phyloP scores from a whole-genome alignment of 2,888 invertebrate genomes.

The Isoperla grammatica region DNA sequence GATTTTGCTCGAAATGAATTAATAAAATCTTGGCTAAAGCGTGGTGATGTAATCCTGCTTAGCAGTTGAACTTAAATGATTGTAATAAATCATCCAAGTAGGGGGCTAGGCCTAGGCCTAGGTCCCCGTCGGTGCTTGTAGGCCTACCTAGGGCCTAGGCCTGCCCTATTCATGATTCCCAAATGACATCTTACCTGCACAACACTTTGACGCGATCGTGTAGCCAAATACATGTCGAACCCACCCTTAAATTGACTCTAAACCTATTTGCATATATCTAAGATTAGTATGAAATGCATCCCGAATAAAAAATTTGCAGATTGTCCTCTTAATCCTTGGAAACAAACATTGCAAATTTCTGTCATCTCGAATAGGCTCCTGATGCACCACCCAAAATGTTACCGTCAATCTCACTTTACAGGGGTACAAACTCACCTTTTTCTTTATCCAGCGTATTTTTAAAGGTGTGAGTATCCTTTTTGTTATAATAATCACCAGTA shows the following conservation, averaged over 20 bases:
- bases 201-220: neutral
- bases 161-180: slow-evolving; percentile 4
- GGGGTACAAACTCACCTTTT: slow-evolving; percentile 26
- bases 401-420: slow-evolving; percentile 18
- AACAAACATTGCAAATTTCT: slow-evolving; percentile 18
- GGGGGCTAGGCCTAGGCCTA: slow-evolving; percentile 4
- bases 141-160: neutral
- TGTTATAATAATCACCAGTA: slow-evolving; percentile 15
- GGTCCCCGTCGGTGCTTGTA: neutral
- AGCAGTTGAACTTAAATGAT: neutral
- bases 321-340: neutral
- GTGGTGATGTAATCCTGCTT: slow-evolving; percentile 1
- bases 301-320: neutral
- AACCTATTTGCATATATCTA: neutral
- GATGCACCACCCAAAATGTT: neutral
- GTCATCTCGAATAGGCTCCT: slow-evolving; percentile 9
- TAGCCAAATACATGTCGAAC: too few species aligned
- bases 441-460: slow-evolving; percentile 26
- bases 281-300: neutral
- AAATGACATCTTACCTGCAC: slow-evolving; percentile 18
- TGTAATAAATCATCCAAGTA: slow-evolving; percentile 7
- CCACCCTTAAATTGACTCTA: too few species aligned
- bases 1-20: slow-evolving; percentile 9
- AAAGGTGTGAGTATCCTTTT: slow-evolving; percentile 22
- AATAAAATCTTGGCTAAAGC: slow-evolving; percentile 9